Evolutionary conservation across 2,113 vertebrate genomes (phyloP), one percentile per base, ranked within the genome.

Genomic region (Alexandromys fortis): DNA sequence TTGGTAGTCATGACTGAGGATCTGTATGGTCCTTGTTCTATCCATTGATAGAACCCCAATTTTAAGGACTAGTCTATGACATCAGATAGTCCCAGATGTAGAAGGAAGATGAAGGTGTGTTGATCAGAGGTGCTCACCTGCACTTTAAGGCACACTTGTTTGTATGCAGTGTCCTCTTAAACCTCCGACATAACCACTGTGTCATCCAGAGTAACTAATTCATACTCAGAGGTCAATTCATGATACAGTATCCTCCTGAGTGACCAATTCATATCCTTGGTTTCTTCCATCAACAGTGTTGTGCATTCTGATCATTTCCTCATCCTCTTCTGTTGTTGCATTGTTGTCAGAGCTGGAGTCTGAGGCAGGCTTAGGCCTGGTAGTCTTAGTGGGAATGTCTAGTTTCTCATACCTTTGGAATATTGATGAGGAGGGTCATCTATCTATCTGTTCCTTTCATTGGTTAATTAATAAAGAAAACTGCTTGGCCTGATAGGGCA

Each of bases 121-220:
- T 70, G 26, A 38, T 65, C 14, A 11, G 65, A 94, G 75, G 3
- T 8, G 52, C 90, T 89, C 83, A 97, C 87, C 92, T 81, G 55
- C 2, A 49, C 42, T 9, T 26, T 47, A 55, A 35, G 22, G 47
- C 30, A 47, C 26, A 86, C 42, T 28, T 86, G 65, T 0, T 2
- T 5, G 30, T 93, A 92, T 3, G 61, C 3, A 0, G 17, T 72
- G 9, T 67, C 19, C 73, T 65, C 26, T 45, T 77, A n/a, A 45
- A 1, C 49, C 2, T 1, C 65, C 76, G 38, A 19, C 0, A 13
- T 35, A 26, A 33, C 33, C 35, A 8, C 22, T 0, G 0, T 33
- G 58, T 28, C 16, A 86, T 49, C 22, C 35, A 26, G 68, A 26
- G 58, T 0, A 0, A 35, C 45, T 14, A 19, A 35, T 1, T 92